These are phyloP conservation scores for Resseliella maxima DNA, from an alignment of 2,888 invertebrate genomes.

Conservation along the genomic window DNA sequence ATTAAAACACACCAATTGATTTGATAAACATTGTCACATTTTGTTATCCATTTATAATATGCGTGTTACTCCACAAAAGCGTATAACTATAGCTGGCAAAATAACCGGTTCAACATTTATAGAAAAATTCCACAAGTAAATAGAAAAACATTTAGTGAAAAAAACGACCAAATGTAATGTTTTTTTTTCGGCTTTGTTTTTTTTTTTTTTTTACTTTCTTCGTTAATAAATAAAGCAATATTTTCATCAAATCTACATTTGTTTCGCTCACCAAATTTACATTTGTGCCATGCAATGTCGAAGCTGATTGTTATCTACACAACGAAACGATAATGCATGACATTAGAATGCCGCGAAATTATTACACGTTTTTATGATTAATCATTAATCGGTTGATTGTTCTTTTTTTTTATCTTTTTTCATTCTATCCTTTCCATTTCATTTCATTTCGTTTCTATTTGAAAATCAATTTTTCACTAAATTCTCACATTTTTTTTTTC, in stretches of 20 bases:
- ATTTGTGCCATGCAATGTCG: neutral
- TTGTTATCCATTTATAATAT: no score
- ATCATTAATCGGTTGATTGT: no score
- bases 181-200: neutral
- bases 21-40: no score
- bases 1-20: no score
- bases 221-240: slow-evolving; percentile 39
- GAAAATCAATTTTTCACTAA: neutral
- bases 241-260: slow-evolving; percentile 5
- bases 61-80: no score
- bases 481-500: neutral
- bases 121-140: neutral
- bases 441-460: no score
- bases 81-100: no score
- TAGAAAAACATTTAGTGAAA: neutral
- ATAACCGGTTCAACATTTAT: no score
- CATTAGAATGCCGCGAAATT: neutral
- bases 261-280: neutral
- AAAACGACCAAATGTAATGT: neutral
- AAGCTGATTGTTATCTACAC: neutral
- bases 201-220: neutral
- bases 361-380: neutral
- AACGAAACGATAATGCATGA: neutral
- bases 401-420: no score
- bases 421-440: no score